A percentile compares a stretch with the other conserved stretches of the same genome.
Evolutionary conservation across 2,113 vertebrate genomes (phyloP).

Genomic region (Synchiropus splendidus): DNA sequence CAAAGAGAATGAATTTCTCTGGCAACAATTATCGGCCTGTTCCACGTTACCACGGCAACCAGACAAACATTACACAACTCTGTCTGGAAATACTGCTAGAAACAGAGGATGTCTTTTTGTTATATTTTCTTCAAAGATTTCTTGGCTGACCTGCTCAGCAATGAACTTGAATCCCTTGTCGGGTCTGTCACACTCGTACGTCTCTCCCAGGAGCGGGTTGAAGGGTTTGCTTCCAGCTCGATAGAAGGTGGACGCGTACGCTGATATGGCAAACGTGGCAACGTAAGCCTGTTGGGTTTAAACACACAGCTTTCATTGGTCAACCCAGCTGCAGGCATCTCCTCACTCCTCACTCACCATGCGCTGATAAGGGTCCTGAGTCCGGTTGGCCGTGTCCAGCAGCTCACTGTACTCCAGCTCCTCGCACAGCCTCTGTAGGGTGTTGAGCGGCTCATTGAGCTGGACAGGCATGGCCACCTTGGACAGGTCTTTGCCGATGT

Average conservation of each 20-base stretch:
- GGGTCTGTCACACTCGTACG: conserved; percentile 83
- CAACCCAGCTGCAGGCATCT: not conserved
- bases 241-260: conserved; percentile 82
- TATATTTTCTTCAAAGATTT: too few species aligned
- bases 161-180: conserved; percentile 88
- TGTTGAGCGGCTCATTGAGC: conserved; percentile 90
- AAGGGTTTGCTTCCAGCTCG: conserved; percentile 94
- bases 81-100: too few species aligned
- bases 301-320: not conserved
- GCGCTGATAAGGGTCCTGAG: conserved; percentile 72
- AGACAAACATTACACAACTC: too few species aligned
- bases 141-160: conserved; percentile 89
- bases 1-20: too few species aligned
- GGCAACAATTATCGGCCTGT: too few species aligned
- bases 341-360: conserved; percentile 69
- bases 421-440: conserved; percentile 90
- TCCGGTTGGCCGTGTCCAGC: conserved; percentile 77
- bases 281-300: conserved; percentile 76
- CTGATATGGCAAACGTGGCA: conserved; percentile 88
- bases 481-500: conserved; percentile 96
- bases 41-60: too few species aligned
- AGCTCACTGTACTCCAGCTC: conserved; percentile 94
- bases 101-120: too few species aligned
- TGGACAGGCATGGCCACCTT: conserved; percentile 95
- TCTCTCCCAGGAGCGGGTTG: conserved; percentile 94